A percentile compares a stretch with the other conserved stretches of the same genome.
Conservation (phyloP, 2,797 vertebrate genomes). For the Dromococcyx pavoninus region DNA sequence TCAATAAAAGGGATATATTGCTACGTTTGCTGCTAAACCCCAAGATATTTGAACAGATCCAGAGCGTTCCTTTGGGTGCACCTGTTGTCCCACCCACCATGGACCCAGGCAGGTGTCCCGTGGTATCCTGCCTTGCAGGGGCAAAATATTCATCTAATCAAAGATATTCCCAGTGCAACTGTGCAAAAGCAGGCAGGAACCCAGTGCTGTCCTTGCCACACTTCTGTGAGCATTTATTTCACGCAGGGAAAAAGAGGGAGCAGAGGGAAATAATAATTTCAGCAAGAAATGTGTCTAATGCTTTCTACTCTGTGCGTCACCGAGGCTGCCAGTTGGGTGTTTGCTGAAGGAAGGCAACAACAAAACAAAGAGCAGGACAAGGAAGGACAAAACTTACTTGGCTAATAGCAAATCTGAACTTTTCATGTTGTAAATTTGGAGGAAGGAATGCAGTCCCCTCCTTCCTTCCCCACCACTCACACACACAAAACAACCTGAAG, state of each 20-base stretch:
- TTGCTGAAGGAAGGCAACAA: slow-evolving; percentile 17
- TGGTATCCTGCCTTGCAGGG: background rate
- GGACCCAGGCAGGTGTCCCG: background rate
- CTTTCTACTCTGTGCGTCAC: background rate
- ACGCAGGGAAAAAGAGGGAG: background rate
- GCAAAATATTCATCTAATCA: background rate
- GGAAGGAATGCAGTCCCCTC: slow-evolving; percentile 37
- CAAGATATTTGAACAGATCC: background rate
- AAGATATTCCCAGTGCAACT: background rate
- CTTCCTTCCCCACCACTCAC: slow-evolving; percentile 4
- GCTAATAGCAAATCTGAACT: slow-evolving; percentile 50
- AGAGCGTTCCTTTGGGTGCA: background rate
- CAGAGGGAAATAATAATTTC: background rate
- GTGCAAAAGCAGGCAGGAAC: background rate
- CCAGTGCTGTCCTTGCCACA: background rate
- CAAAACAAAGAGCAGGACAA: slow-evolving; percentile 23
- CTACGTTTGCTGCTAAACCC: background rate
- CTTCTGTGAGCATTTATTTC: background rate
- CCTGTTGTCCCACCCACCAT: background rate
- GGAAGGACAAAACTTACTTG: slow-evolving; percentile 22
- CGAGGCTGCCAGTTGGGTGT: background rate
- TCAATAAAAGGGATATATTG: background rate
- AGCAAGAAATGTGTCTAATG: background rate
- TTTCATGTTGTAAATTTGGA: slow-evolving; percentile 50
- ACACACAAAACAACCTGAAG: slow-evolving; percentile 72